Conservation (phyloP, 1,140 invertebrate genomes). For the Achroia grisella region DNA sequence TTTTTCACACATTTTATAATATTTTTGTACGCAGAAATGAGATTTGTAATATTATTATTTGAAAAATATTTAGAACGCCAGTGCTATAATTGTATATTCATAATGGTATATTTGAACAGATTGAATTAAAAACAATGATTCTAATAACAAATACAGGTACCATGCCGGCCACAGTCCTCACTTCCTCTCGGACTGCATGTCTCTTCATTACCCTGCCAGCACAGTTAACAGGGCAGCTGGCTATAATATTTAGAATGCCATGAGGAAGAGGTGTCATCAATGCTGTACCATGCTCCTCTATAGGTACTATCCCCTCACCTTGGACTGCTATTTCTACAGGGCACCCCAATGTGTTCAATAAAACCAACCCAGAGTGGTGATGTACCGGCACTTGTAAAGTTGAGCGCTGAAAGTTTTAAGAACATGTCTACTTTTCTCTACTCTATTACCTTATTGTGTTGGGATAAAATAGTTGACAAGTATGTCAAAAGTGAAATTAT, state of each 20-base stretch:
- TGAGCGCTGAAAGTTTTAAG: slow-evolving; percentile 41
- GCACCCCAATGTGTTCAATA: slow-evolving; percentile 46
- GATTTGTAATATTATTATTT: too few species aligned
- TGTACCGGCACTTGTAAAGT: slow-evolving; percentile 48
- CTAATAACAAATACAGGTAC: slow-evolving; percentile 15
- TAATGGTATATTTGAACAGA: too few species aligned
- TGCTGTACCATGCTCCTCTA: slow-evolving; percentile 39
- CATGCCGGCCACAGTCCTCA: slow-evolving; percentile 44
- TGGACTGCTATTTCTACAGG: slow-evolving; percentile 33
- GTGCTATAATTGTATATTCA: too few species aligned
- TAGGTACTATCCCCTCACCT: slow-evolving; percentile 31
- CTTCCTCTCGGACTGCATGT: slow-evolving; percentile 17
- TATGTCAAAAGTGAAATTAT: too few species aligned
- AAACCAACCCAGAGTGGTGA: slow-evolving; percentile 41
- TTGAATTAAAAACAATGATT: too few species aligned
- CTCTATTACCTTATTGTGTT: too few species aligned
- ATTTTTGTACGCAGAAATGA: too few species aligned
- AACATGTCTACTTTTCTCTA: too few species aligned
- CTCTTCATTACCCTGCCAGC: slow-evolving; percentile 45
- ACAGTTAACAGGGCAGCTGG: slow-evolving; percentile 30
- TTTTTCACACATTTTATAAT: too few species aligned
- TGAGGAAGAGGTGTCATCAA: slow-evolving; percentile 45
- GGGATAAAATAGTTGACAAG: too few species aligned
- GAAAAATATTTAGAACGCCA: too few species aligned
- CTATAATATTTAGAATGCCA: slow-evolving; percentile 19